Conservation (phyloP, 2,888 invertebrate species). For the Netelia virgata region DNA sequence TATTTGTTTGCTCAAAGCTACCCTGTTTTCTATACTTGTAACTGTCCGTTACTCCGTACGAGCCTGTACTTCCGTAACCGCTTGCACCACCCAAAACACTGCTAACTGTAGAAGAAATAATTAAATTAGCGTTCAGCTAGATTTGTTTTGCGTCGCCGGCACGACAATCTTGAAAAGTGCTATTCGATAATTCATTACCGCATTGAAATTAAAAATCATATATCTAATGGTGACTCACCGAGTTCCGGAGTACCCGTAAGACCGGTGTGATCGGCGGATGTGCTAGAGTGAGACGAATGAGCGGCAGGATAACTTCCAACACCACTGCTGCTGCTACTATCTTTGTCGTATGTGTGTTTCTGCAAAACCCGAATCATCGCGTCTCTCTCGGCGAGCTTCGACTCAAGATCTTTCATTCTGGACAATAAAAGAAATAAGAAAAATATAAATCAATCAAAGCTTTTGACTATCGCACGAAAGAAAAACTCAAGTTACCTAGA, state of each 20-base stretch:
- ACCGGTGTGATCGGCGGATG: constrained; percentile 82
- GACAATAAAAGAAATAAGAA: constrained; percentile 43
- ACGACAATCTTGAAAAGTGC: background rate
- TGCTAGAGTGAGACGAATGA: constrained; percentile 83
- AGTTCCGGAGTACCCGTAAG: constrained; percentile 82
- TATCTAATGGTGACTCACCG: constrained; percentile 71
- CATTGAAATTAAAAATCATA: no score
- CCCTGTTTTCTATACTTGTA: constrained; percentile 86
- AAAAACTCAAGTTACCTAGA: constrained; percentile 87
- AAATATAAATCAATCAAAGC: background rate
- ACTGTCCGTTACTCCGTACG: constrained; percentile 87
- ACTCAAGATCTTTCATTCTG: constrained; percentile 94
- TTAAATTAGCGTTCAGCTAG: background rate
- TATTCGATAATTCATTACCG: no score
- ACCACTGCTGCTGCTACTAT: constrained; percentile 86
- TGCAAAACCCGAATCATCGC: constrained; percentile 96
- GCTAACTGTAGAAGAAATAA: constrained; percentile 85
- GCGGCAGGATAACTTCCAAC: constrained; percentile 86
- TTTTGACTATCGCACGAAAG: constrained; percentile 1
- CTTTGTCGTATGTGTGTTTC: constrained; percentile 91
- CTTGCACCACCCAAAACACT: constrained; percentile 87
- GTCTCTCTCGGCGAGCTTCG: constrained; percentile 94
- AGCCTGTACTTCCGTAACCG: constrained; percentile 87
- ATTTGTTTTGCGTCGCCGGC: background rate
- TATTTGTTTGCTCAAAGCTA: constrained; percentile 91